Evolutionary conservation across 2,888 invertebrate species (phyloP), one percentile per base, ranked within the genome.

Genomic region (Agonopterix heracliana): DNA sequence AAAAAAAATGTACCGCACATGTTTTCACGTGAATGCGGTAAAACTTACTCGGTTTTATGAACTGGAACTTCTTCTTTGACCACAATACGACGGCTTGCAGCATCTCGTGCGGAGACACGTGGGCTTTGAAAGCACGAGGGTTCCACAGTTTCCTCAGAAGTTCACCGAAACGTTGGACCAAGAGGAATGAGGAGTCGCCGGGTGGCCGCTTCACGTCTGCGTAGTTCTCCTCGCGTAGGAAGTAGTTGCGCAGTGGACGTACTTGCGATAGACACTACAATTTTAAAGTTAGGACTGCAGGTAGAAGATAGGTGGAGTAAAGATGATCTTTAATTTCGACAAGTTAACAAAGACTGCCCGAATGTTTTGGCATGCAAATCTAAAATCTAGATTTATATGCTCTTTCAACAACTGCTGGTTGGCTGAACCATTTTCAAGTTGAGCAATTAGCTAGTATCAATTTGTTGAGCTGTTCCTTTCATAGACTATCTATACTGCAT

Each of bases 61-160:
- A 98, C 83, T 99, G 99, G 76, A 99, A 99, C 59, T 93, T 92
- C 76, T 99, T 98, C 79, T 96, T 95, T 70, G 98, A 97, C 96
- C 98, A 97, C 55, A 99, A 87, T 3, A 99, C 97, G 17, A 98
- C 97, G 44, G 99, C 97, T 73, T 99, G 99, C 17, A 99, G 88
- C 99, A 99, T 99, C 90, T 99, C 99, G 75, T 99, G 99, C 0
- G 99, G 99, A 13, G 98, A 98, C 0, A 99, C 99, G 71, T 99
- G 99, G 0, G 99, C 96, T 82, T 99, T 99, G 76, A 99, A 99
- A 69, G 99, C 99, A 41, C 98, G 90, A 0, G 99, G 98, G 81
- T 99, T 99, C 99, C 99, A 99, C 64, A 99, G 89, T 77, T 99
- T 99, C 12, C 99, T 90, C 85, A 99, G 92, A 34, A 99, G 88